Evolutionary conservation across 2,113 vertebrate genomes (phyloP).

Genomic region (Vidua macroura): DNA sequence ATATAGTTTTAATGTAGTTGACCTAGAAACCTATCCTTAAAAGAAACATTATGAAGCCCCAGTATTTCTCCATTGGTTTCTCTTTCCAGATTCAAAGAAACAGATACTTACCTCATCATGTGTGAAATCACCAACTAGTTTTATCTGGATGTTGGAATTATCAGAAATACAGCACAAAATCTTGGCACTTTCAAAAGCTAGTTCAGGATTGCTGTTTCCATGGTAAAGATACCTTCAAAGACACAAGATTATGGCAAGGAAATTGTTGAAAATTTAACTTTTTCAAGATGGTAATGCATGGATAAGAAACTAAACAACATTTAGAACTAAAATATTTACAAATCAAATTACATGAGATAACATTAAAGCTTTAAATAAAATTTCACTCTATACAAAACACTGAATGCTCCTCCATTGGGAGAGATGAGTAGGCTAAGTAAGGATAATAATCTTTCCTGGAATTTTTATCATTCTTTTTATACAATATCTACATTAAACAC

Average conservation of each 20-base stretch:
- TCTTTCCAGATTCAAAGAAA: not conserved
- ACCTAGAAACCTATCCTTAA: not conserved
- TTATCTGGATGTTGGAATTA: slow-evolving; percentile 92
- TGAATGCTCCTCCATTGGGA: not conserved
- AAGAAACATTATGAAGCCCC: not conserved
- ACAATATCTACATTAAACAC: not conserved
- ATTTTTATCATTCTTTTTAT: not conserved
- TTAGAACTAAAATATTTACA: not conserved
- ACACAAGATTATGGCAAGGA: not conserved
- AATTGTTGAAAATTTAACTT: not conserved
- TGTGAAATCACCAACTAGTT: slow-evolving; percentile 95
- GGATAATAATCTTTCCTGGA: not conserved
- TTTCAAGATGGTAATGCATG: not conserved
- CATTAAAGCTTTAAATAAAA: not conserved
- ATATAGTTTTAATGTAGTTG: not conserved
- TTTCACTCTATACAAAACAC: not conserved
- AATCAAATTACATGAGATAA: not conserved
- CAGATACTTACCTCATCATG: slow-evolving; percentile 84
- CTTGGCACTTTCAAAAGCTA: slow-evolving; percentile 94
- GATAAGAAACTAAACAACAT: not conserved
- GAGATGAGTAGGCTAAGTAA: not conserved
- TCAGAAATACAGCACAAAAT: slow-evolving; percentile 91
- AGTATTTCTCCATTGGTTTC: not conserved
- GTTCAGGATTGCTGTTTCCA: slow-evolving; percentile 88
- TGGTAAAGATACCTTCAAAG: slow-evolving; percentile 90